Evolutionary conservation across 2,113 vertebrate genomes (phyloP).

Genomic region (Tympanuchus pallidicinctus): DNA sequence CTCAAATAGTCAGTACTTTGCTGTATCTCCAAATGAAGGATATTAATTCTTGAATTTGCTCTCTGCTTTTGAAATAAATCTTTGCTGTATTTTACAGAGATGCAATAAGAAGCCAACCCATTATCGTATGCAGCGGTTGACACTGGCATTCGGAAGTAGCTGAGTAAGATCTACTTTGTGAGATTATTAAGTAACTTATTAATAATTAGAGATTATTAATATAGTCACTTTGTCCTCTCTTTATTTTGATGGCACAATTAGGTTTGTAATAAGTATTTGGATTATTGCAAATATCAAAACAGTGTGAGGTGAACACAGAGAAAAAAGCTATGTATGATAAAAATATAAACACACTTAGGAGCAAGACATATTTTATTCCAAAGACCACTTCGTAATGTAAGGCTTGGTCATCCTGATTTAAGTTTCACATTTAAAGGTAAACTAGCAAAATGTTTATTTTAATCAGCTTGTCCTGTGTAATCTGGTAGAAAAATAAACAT

Average conservation of each 20-base stretch:
- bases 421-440: constrained; percentile 50
- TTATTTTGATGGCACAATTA: constrained; percentile 65
- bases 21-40: neutral
- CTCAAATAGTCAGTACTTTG: neutral
- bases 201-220: constrained; percentile 45
- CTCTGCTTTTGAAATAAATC: neutral
- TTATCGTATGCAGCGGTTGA: neutral
- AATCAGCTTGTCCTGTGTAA: constrained; percentile 22
- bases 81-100: neutral
- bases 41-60: neutral
- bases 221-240: constrained; percentile 63
- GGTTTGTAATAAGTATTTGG: constrained; percentile 38
- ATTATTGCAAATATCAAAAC: constrained; percentile 63
- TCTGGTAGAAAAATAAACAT: constrained; percentile 28
- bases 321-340: constrained; percentile 35
- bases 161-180: neutral
- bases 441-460: constrained; percentile 39
- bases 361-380: constrained; percentile 27
- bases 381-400: neutral
- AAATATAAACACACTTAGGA: neutral
- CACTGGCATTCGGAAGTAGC: neutral
- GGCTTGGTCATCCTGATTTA: constrained; percentile 26
- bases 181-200: constrained; percentile 6
- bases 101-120: neutral
- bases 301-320: neutral